These are phyloP conservation scores for Eupeodes luniger DNA, from an alignment of 2,888 invertebrate species.

Conservation along the genomic window DNA sequence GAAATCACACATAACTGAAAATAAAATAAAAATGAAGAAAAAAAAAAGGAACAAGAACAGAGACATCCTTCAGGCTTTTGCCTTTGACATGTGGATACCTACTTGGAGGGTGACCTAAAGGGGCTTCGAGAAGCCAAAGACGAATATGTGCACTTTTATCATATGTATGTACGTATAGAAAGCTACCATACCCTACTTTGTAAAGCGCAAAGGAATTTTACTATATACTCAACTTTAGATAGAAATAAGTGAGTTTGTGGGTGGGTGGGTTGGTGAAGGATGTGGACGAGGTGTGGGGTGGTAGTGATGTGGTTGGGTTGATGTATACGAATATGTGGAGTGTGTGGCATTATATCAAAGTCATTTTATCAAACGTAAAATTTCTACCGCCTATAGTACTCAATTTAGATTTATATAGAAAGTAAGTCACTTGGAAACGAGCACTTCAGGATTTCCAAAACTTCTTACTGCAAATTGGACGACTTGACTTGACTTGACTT, in stretches of 20 bases:
- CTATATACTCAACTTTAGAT: neutral
- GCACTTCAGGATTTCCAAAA: constrained; percentile 35
- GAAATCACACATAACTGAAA: constrained; percentile 35
- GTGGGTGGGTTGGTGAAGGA: neutral
- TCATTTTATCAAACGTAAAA: constrained; percentile 29
- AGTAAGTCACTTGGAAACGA: constrained; percentile 45
- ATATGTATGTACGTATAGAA: neutral
- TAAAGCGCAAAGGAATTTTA: constrained; percentile 15
- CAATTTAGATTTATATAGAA: constrained; percentile 27
- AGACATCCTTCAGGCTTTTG: constrained; percentile 23
- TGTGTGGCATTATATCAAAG: constrained; percentile 5
- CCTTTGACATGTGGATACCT: constrained; percentile 24
- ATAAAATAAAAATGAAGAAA: neutral
- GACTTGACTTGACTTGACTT: neutral
- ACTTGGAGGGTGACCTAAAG: constrained; percentile 7
- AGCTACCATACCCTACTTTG: neutral
- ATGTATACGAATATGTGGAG: neutral
- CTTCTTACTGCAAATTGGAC: constrained; percentile 28
- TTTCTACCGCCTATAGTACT: constrained; percentile 1
- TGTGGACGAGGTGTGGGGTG: no score
- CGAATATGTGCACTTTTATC: constrained; percentile 14
- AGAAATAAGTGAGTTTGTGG: neutral
- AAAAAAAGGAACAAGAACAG: neutral
- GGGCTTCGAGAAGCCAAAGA: neutral
- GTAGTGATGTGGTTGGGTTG: no score